These are phyloP conservation scores for Halotydeus destructor DNA, from an alignment of 1,140 invertebrate genomes.

Conservation along the genomic window DNA sequence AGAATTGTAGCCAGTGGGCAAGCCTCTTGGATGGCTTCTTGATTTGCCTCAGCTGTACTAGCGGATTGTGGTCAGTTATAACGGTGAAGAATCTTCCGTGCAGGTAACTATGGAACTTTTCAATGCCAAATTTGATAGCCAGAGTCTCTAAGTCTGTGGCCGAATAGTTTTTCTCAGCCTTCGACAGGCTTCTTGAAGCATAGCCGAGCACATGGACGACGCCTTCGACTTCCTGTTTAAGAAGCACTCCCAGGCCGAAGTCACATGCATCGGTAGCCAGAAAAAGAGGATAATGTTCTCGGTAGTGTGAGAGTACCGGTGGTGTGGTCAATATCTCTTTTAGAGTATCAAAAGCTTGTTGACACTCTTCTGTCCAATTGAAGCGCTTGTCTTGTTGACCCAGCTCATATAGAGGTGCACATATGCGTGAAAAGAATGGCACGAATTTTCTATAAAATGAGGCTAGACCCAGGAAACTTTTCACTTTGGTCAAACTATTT, in stretches of 20 bases:
- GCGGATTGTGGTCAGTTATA: conserved; percentile 28
- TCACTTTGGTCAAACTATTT: conserved; percentile 12
- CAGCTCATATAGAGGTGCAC: conserved; percentile 16
- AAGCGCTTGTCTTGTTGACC: conserved; percentile 16
- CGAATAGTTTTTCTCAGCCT: conserved; percentile 22
- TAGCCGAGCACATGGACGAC: neutral
- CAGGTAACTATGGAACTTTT: conserved; percentile 31
- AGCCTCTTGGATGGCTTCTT: conserved; percentile 9
- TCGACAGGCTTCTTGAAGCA: neutral
- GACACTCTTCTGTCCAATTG: conserved; percentile 12
- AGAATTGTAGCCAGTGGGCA: conserved; percentile 6
- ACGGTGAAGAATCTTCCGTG: conserved; percentile 25
- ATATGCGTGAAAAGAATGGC: conserved; percentile 20
- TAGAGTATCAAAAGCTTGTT: conserved; percentile 13
- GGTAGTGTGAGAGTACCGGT: conserved; percentile 9
- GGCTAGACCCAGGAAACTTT: conserved; percentile 26
- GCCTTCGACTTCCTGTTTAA: conserved; percentile 17
- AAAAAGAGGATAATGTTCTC: conserved; percentile 10
- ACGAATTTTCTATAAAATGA: conserved; percentile 28
- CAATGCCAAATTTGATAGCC: conserved; percentile 28
- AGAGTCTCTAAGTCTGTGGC: conserved; percentile 33
- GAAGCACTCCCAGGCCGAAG: conserved; percentile 20
- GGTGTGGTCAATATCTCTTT: conserved; percentile 8
- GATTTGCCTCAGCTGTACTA: conserved; percentile 15
- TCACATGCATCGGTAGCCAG: conserved; percentile 21